phyloP scores from a whole-genome alignment of 2,888 invertebrate species.

The Achlya flavicornis region DNA sequence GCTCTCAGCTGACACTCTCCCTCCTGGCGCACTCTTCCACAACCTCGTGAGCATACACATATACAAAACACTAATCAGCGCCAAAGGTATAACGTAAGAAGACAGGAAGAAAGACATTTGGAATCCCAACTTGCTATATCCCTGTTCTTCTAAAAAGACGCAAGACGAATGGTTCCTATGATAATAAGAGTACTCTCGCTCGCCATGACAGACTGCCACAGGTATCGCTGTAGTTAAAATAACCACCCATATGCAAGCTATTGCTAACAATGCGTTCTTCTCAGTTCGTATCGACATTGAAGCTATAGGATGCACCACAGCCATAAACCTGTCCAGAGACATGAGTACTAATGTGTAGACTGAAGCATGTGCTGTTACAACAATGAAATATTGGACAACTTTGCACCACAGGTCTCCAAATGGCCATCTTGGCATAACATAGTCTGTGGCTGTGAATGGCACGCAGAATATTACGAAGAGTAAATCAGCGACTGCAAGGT shows the following conservation, averaged over 20 bases:
- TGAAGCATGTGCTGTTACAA: conserved; percentile 96
- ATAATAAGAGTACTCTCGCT: conserved; percentile 86
- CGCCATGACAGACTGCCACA: conserved; percentile 90
- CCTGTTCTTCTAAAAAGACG: conserved; percentile 86
- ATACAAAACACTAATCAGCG: conserved; percentile 93
- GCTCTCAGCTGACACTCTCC: conserved; percentile 91
- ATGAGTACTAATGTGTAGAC: conserved; percentile 97
- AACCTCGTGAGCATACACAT: conserved; percentile 94
- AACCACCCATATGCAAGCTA: conserved; percentile 91
- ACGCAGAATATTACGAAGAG: conserved; percentile 97
- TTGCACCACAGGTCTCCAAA: conserved; percentile 96
- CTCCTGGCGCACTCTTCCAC: conserved; percentile 93
- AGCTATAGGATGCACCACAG: conserved; percentile 95
- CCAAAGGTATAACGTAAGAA: conserved; percentile 94
- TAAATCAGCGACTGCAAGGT: conserved; percentile 94
- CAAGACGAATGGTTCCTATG: conserved; percentile 87
- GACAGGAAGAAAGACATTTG: conserved; percentile 94
- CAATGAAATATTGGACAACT: conserved; percentile 94
- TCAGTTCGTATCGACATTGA: conserved; percentile 94
- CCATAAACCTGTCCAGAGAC: conserved; percentile 96
- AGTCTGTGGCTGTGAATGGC: conserved; percentile 96
- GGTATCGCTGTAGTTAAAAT: conserved; percentile 92
- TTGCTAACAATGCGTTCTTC: conserved; percentile 90
- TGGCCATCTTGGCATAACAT: conserved; percentile 94
- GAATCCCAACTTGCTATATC: conserved; percentile 85